Percentiles rank a stretch among this genome's conserved stretches.
Conservation (phyloP, 2,888 invertebrate species). For the Vandiemenella viatica region DNA sequence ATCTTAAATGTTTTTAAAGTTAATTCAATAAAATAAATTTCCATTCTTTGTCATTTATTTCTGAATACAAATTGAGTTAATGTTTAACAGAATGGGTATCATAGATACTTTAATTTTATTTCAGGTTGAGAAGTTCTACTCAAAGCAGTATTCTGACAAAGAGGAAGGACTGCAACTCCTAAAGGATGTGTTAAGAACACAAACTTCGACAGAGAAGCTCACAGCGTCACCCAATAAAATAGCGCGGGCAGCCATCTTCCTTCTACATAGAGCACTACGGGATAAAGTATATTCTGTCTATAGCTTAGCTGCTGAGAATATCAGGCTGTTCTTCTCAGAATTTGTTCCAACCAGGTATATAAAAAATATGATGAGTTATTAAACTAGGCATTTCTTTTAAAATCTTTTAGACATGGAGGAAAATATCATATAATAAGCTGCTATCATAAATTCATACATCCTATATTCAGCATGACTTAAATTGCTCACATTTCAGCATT, state of each 20-base stretch:
- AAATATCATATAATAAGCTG: no score
- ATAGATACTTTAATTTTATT: no score
- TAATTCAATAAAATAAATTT: no score
- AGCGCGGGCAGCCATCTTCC: conserved; percentile 61
- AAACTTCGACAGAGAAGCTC: conserved; percentile 9
- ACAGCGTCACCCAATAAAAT: conserved; percentile 52
- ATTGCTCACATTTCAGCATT: no score
- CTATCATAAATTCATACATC: no score
- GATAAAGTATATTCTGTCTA: conserved; percentile 85
- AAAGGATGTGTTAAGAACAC: conserved; percentile 35
- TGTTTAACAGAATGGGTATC: no score
- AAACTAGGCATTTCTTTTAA: not conserved
- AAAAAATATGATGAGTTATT: not conserved
- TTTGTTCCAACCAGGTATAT: conserved; percentile 63
- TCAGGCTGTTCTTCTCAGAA: conserved; percentile 63
- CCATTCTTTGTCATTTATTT: no score
- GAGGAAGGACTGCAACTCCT: conserved; percentile 69
- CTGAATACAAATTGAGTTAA: no score
- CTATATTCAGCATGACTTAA: no score
- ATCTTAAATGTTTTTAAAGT: no score
- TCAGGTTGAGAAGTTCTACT: conserved; percentile 78
- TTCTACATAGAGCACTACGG: conserved; percentile 63
- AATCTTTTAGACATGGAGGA: no score
- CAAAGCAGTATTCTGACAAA: conserved; percentile 77
- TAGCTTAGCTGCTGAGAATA: conserved; percentile 67